Conservation (phyloP, 2,888 invertebrate genomes). For the Tipula helvola region DNA sequence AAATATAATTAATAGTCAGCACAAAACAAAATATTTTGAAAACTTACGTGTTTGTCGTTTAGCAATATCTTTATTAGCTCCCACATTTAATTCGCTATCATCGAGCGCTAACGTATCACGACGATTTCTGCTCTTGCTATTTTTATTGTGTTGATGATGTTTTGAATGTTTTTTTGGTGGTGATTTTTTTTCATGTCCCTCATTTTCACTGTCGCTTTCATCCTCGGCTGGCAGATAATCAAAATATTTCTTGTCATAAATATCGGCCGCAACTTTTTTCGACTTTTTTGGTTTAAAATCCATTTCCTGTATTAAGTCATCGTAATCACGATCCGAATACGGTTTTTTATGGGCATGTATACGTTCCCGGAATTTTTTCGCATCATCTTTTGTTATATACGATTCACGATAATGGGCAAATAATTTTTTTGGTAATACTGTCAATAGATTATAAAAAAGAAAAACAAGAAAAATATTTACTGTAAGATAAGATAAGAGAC, state of each 20-base stretch:
- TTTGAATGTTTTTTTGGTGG: constrained; percentile 9
- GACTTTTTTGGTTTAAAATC: constrained; percentile 12
- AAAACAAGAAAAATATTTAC: background rate
- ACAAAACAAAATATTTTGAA: background rate
- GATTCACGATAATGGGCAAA: constrained; percentile 14
- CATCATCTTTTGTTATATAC: constrained; percentile 16
- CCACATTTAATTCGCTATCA: background rate
- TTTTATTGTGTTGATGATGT: background rate
- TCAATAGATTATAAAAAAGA: background rate
- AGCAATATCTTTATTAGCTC: background rate
- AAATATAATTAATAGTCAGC: background rate
- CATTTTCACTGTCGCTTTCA: background rate
- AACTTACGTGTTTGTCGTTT: background rate
- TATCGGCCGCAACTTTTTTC: background rate
- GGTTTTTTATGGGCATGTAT: constrained; percentile 10
- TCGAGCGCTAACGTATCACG: background rate
- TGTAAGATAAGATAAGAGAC: background rate
- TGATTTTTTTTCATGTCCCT: background rate
- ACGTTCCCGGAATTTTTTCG: constrained; percentile 14
- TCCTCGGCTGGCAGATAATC: constrained; percentile 20
- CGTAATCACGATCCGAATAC: constrained; percentile 14
- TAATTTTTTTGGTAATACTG: constrained; percentile 9
- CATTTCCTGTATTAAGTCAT: constrained; percentile 15
- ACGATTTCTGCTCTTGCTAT: background rate
- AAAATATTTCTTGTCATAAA: constrained; percentile 20